phyloP scores from a whole-genome alignment of 2,113 vertebrate genomes.

The Chaetodon auriga region DNA sequence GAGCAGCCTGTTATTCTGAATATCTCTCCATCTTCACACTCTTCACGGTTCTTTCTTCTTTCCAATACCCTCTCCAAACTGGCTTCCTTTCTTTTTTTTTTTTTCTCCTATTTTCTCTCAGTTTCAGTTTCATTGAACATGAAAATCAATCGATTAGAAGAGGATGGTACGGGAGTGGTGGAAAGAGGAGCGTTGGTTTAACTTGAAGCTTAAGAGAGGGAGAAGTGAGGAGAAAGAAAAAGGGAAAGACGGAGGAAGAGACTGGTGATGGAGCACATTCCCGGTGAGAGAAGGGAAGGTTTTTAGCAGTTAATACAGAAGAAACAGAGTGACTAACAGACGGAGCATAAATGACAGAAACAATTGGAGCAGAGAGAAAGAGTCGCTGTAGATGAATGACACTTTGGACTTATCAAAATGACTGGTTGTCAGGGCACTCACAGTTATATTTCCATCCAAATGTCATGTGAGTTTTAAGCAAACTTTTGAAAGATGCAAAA shows the following conservation, averaged over 20 bases:
- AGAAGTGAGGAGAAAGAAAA: neutral
- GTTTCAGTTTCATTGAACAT: constrained; percentile 40
- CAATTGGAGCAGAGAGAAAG: neutral
- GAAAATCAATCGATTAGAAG: constrained; percentile 44
- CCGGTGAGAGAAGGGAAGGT: neutral
- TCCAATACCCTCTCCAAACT: constrained; percentile 15
- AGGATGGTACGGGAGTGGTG: neutral
- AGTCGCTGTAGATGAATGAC: neutral
- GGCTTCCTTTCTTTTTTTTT: constrained; percentile 26
- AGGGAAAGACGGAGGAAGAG: neutral
- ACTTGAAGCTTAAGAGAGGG: neutral
- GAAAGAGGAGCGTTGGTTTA: neutral
- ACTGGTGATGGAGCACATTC: neutral
- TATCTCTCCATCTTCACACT: constrained; percentile 42
- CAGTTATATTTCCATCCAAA: constrained; percentile 4
- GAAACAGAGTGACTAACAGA: constrained; percentile 20
- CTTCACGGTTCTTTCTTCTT: constrained; percentile 32
- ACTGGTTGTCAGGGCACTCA: constrained; percentile 3
- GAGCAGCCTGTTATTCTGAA: constrained; percentile 44
- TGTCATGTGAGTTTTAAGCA: neutral
- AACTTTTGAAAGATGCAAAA: neutral
- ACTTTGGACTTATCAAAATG: constrained; percentile 5
- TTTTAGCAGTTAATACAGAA: constrained; percentile 11
- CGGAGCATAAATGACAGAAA: constrained; percentile 11
- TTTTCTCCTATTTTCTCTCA: constrained; percentile 26